Base-by-base conservation (phyloP, 2,888 invertebrate genomes). In the Elegia similella region DNA sequence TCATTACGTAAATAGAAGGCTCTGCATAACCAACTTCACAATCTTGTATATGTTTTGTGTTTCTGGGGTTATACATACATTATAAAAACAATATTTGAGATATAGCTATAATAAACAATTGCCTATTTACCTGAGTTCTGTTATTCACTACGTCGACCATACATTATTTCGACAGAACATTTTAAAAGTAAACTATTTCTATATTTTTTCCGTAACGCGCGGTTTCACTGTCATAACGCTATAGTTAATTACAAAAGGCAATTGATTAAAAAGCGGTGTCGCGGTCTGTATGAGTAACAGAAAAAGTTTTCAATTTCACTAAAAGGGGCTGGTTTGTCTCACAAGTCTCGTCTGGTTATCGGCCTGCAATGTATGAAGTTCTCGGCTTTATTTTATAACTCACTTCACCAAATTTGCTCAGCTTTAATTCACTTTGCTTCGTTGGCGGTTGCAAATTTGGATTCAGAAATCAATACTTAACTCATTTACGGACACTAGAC, bases 311-410 rank as follows among this genome's bases (percentile, higher is more conserved):
- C 92, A 92, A 92, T 92, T 91, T 89, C 84, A 91, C 92, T 92
- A 92, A 92, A 92, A 92, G 92, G 92, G 92, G 81, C 92, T 92
- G 92, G 89, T 89, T 90, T 92, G 89, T 92, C 91, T 92, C 87
- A 86, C 82, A 85, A 89, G 92, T 91, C 91, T 89, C 82, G 88
- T 88, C 90, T 90, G 91, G 91, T 91, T 92, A 92, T 92, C 89
- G 88, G 91, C 88, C 83, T 86, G 88, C 91, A 92, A 92, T 91
- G 88, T 90, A 92, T 92, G 90, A 90, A 91, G 86, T 89, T 86
- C 81, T 82, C 81, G 82, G 85, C 83, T 82, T 87, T 89, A 90
- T 90, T 90, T 90, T 90, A 90, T 88, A 89, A 88, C 88, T 90
- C 86, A 88, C 89, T 90, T 82, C 88, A 79, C 84, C 78, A 89